Conservation (phyloP, 2,888 invertebrate genomes). For the Syrphus vitripennis region DNA sequence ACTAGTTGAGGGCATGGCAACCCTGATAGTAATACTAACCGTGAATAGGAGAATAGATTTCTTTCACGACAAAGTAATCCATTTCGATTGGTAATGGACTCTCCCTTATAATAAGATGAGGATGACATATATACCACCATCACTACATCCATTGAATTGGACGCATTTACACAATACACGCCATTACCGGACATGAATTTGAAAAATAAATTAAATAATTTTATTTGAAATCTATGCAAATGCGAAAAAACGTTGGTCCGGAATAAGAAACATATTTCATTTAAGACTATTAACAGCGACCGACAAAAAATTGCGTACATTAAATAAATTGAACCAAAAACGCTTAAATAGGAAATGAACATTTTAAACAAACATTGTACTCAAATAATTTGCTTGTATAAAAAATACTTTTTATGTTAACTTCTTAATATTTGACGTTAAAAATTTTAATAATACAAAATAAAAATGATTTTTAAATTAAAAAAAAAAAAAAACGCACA, state of each 20-base stretch:
- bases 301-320: neutral
- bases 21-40: neutral
- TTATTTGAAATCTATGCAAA: neutral
- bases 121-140: neutral
- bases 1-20: no score
- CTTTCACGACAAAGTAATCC: constrained; percentile 29
- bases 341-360: no score
- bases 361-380: no score
- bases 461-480: no score
- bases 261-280: neutral
- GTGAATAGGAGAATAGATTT: constrained; percentile 38
- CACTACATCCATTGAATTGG: neutral
- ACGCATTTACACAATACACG: constrained; percentile 4
- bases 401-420: no score
- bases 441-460: no score
- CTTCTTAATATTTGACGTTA: no score
- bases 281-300: neutral
- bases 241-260: neutral
- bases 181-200: neutral
- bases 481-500: no score
- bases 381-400: no score
- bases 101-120: neutral
- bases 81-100: constrained; percentile 45
- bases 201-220: neutral
- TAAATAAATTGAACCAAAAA: no score